Conservation (phyloP, 2,888 invertebrate species). For the Danaus chrysippus region DNA sequence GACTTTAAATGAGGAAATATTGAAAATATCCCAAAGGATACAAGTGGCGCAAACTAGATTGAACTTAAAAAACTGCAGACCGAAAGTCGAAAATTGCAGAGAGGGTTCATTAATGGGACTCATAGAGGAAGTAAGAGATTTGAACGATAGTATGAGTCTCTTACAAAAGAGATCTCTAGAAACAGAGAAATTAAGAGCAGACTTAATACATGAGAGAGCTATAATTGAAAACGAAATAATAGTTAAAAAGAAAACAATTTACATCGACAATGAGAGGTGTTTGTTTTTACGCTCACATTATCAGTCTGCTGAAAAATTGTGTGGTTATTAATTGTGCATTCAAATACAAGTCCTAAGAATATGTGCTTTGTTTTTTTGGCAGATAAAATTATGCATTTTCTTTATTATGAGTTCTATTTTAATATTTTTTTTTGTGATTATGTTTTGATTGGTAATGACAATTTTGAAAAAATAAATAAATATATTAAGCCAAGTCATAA, state of each 20-base stretch:
- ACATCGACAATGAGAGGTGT: slow-evolving; percentile 64
- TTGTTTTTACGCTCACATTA: slow-evolving; percentile 65
- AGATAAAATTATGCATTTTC: no score
- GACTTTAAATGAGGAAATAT: slow-evolving; percentile 62
- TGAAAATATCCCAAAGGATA: slow-evolving; percentile 63
- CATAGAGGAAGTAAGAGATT: slow-evolving; percentile 66
- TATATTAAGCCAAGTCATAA: no score
- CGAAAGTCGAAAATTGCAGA: slow-evolving; percentile 68
- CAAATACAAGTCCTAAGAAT: no score
- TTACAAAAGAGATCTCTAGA: slow-evolving; percentile 59
- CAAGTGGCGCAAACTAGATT: slow-evolving; percentile 70
- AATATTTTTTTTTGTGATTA: no score
- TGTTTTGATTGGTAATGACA: no score
- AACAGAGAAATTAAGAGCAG: slow-evolving; percentile 61
- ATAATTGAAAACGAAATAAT: slow-evolving; percentile 66
- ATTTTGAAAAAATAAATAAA: no score
- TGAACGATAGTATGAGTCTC: slow-evolving; percentile 65
- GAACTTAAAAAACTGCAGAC: slow-evolving; percentile 62
- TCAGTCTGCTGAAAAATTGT: slow-evolving; percentile 69
- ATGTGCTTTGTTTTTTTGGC: no score
- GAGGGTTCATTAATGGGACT: slow-evolving; percentile 65
- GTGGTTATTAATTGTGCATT: slow-evolving; percentile 51
- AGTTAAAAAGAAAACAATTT: slow-evolving; percentile 66
- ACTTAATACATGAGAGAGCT: slow-evolving; percentile 64
- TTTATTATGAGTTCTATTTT: no score